Evolutionary conservation across 2,797 vertebrate species (phyloP).

Genomic region (Diplodus sargus): DNA sequence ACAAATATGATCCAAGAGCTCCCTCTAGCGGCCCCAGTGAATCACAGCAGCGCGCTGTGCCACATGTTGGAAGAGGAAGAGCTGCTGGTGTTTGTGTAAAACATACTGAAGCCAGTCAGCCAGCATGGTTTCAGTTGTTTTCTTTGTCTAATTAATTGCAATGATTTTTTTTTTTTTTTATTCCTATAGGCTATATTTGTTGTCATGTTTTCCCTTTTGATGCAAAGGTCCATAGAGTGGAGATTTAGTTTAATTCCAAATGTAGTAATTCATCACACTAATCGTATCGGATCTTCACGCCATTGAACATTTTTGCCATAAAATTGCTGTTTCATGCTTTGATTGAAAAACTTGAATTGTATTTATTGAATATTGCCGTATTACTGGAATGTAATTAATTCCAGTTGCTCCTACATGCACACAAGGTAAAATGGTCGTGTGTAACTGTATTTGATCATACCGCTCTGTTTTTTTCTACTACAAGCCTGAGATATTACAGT

Average conservation of each 20-base stretch:
- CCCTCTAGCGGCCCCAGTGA: slow-evolving; percentile 15
- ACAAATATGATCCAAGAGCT: not conserved
- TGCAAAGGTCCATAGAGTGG: not conserved
- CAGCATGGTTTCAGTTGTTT: not conserved
- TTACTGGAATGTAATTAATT: not conserved
- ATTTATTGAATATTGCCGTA: not conserved
- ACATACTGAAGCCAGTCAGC: not conserved
- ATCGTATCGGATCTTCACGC: not conserved
- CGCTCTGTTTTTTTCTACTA: too few species aligned
- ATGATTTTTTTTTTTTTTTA: not conserved
- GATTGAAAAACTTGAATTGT: too few species aligned
- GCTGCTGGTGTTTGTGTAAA: not conserved
- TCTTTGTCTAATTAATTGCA: too few species aligned
- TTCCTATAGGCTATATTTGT: not conserved
- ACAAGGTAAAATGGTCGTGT: not conserved
- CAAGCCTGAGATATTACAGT: not conserved
- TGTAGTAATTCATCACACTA: not conserved
- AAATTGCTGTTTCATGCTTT: not conserved
- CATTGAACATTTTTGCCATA: not conserved
- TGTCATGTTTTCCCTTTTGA: too few species aligned
- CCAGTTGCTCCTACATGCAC: not conserved
- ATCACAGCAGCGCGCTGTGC: slow-evolving; percentile 4
- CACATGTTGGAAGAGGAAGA: not conserved
- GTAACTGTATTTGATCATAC: not conserved
- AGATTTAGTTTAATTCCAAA: too few species aligned